These are phyloP conservation scores for Hexactinellida sp. DNA, from an alignment of 37 sponge, comb jelly and placozoan genomes.

Conservation along the genomic window DNA sequence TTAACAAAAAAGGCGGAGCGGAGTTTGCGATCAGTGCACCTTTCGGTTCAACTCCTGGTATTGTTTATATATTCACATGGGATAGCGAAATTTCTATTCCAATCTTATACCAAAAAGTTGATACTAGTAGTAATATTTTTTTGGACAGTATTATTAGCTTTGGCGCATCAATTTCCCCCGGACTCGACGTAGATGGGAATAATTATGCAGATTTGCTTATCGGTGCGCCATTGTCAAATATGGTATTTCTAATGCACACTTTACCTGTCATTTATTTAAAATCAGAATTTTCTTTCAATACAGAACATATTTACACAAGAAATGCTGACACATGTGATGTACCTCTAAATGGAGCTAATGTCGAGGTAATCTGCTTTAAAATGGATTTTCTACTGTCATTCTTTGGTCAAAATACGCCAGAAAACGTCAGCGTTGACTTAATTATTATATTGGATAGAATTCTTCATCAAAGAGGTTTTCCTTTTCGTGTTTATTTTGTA, in stretches of 20 bases:
- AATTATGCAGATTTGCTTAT: not conserved
- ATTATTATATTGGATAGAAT: not conserved
- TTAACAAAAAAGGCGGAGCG: not conserved
- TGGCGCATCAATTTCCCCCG: not conserved
- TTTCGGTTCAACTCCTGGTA: not conserved
- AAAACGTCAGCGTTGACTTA: not conserved
- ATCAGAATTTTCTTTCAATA: not conserved
- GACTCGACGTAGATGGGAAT: not conserved
- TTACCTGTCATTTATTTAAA: not conserved
- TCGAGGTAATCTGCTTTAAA: not conserved
- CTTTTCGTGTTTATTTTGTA: constrained; percentile 13
- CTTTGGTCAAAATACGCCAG: not conserved
- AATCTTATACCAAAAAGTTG: not conserved
- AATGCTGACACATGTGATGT: not conserved
- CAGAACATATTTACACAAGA: not conserved
- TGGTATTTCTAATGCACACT: not conserved
- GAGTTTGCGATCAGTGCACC: not conserved
- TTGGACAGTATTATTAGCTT: not conserved
- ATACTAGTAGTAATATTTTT: not conserved
- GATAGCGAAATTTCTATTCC: not conserved
- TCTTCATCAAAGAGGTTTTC: not conserved
- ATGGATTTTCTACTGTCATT: not conserved
- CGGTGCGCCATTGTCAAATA: not conserved
- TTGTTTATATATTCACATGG: not conserved
- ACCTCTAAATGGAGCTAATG: not conserved